These are phyloP conservation scores for Tridacna gigas DNA, from an alignment of 2,888 invertebrate genomes.

Conservation along the genomic window DNA sequence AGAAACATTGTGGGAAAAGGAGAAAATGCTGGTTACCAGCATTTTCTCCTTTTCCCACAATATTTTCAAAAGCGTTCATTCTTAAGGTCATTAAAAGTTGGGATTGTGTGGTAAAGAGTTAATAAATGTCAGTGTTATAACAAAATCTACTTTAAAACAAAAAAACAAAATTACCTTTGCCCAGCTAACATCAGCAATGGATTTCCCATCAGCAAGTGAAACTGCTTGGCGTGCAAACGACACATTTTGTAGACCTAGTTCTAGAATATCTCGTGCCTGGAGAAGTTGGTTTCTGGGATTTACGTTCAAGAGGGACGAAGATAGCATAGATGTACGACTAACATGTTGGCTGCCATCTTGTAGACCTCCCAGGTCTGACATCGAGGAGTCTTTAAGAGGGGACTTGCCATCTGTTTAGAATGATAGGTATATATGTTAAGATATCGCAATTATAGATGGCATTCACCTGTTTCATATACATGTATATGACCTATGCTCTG, in stretches of 20 bases:
- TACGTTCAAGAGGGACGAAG: constrained; percentile 72
- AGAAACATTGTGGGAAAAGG: too few relatives aligned
- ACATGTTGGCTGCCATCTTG: constrained; percentile 66
- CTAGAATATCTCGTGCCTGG: constrained; percentile 81
- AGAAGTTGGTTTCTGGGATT: constrained; percentile 75
- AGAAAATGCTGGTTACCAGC: too few relatives aligned
- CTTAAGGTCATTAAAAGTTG: too few relatives aligned
- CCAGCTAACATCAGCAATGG: constrained; percentile 83
- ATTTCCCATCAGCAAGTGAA: constrained; percentile 79
- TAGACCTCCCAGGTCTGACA: constrained; percentile 68
- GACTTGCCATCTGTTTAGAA: constrained; percentile 64
- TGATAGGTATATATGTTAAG: too few relatives aligned
- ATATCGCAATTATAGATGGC: too few relatives aligned
- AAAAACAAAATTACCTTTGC: constrained; percentile 77
- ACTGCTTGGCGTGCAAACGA: constrained; percentile 80
- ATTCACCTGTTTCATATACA: too few relatives aligned
- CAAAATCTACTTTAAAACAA: too few relatives aligned
- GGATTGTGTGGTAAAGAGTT: too few relatives aligned
- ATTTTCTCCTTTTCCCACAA: too few relatives aligned
- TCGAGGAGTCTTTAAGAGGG: constrained; percentile 72
- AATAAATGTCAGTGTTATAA: too few relatives aligned
- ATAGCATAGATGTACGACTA: constrained; percentile 71
- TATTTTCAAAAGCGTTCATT: too few relatives aligned
- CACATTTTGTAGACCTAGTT: constrained; percentile 81
- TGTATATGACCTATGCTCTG: too few relatives aligned